phyloP scores from a whole-genome alignment of 37 sponge, comb jelly and placozoan genomes.

The Diacarnus erythraeanus region DNA sequence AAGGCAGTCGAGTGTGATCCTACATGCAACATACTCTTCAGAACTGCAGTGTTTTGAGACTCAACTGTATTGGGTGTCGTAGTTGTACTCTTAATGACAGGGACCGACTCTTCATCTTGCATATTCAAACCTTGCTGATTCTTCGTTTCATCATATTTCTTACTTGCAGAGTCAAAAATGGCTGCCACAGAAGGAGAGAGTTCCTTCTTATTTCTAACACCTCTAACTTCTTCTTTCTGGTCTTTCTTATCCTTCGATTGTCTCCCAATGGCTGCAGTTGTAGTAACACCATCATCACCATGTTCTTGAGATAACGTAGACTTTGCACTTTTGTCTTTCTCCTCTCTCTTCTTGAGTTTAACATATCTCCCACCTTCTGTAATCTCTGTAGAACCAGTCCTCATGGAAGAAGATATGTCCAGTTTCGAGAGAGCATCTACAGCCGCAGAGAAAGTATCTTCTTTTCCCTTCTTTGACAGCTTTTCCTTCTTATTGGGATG shows the following conservation, averaged over 20 bases:
- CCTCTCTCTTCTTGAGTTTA: not conserved
- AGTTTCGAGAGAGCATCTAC: conserved; percentile 25
- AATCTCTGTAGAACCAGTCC: not conserved
- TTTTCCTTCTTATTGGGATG: not conserved
- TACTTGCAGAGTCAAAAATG: conserved; percentile 3
- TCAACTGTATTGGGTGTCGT: not conserved
- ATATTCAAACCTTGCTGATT: not conserved
- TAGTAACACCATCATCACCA: not conserved
- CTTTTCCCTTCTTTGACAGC: not conserved
- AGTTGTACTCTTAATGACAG: not conserved
- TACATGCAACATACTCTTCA: conserved; percentile 19
- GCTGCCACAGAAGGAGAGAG: conserved; percentile 26
- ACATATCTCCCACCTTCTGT: not conserved
- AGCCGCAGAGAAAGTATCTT: conserved; percentile 14
- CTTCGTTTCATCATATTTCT: not conserved
- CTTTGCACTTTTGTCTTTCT: not conserved
- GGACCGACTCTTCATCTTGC: not conserved
- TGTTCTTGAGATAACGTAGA: not conserved
- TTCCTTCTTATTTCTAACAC: no score
- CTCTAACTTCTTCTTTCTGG: no score
- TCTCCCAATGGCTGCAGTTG: not conserved
- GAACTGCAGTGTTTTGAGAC: not conserved
- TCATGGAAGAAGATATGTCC: conserved; percentile 1
- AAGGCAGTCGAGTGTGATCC: not conserved
- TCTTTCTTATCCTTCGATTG: not conserved